Evolutionary conservation across 2,888 invertebrate species (phyloP).

Genomic region (Anticlea derivata): DNA sequence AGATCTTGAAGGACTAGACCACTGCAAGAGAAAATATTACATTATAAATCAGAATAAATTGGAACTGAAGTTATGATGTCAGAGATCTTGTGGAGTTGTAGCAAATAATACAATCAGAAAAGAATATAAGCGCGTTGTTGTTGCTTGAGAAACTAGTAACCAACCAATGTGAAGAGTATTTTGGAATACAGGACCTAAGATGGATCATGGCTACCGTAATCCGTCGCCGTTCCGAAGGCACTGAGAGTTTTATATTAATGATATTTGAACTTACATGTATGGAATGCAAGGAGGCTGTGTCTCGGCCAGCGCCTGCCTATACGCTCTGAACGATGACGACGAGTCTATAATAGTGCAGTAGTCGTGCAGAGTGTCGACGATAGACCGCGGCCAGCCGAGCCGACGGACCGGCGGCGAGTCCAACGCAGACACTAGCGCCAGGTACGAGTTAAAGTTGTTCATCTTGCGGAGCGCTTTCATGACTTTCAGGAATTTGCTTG

Average conservation of each 20-base stretch:
- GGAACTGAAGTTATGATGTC: too few species aligned
- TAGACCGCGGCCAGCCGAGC: conserved; percentile 96
- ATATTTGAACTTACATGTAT: conserved; percentile 95
- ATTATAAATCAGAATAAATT: too few species aligned
- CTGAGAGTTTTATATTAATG: too few species aligned
- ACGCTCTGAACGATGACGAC: conserved; percentile 98
- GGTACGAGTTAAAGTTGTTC: conserved; percentile 99
- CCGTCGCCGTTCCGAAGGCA: too few species aligned
- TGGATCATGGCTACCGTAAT: too few species aligned
- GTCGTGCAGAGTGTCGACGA: conserved; percentile 95
- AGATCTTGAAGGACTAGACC: conserved; percentile 99
- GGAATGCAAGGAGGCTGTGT: conserved; percentile 99
- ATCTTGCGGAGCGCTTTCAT: conserved; percentile 98
- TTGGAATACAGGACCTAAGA: too few species aligned
- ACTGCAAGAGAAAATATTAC: conserved; percentile 77
- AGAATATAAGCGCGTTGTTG: too few species aligned
- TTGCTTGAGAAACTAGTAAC: too few species aligned
- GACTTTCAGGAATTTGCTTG: conserved; percentile 97
- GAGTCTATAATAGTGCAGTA: conserved; percentile 98
- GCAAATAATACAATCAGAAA: too few species aligned
- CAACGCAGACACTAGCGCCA: conserved; percentile 97
- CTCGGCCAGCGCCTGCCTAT: conserved; percentile 96
- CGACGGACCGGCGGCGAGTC: conserved; percentile 97
- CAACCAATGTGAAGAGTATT: too few species aligned
- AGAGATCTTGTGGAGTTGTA: too few species aligned